Evolutionary conservation across 2,888 invertebrate genomes (phyloP).

Genomic region (Isotomurus palustris): DNA sequence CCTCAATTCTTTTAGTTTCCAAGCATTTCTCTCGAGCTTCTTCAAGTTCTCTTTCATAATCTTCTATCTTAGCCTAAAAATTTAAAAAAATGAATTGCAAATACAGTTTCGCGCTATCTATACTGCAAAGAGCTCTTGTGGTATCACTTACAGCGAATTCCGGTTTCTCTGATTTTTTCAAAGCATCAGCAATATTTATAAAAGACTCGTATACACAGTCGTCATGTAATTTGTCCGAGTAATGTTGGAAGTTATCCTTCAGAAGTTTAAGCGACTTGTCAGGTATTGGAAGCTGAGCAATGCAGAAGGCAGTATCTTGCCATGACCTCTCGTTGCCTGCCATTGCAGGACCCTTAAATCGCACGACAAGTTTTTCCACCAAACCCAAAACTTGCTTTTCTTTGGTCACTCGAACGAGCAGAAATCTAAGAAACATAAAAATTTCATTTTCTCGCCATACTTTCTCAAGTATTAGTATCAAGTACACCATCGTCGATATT

Average conservation of each 20-base stretch:
- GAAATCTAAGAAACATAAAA: too few relatives aligned
- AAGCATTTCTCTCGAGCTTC: conserved; percentile 29
- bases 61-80: conserved; percentile 31
- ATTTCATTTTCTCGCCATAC: too few relatives aligned
- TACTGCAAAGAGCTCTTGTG: background rate
- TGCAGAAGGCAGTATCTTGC: conserved; percentile 39
- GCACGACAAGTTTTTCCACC: conserved; percentile 35
- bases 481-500: too few relatives aligned
- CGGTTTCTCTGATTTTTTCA: conserved; percentile 29
- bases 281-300: conserved; percentile 36
- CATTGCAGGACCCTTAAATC: conserved; percentile 30
- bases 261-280: conserved; percentile 41
- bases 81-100: background rate
- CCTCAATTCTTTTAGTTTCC: conserved; percentile 10
- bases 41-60: conserved; percentile 33
- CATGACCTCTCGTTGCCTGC: conserved; percentile 19
- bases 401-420: conserved; percentile 37
- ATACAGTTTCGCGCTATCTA: background rate
- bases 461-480: too few relatives aligned
- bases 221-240: conserved; percentile 38
- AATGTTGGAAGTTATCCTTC: conserved; percentile 28
- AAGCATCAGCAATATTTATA: conserved; percentile 20
- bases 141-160: conserved; percentile 33
- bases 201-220: conserved; percentile 32
- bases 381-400: conserved; percentile 39